A percentile compares a stretch with the other conserved stretches of the same genome.
Evolutionary conservation across 2,113 vertebrate species (phyloP).

Genomic region (Terrapene triunguis): DNA sequence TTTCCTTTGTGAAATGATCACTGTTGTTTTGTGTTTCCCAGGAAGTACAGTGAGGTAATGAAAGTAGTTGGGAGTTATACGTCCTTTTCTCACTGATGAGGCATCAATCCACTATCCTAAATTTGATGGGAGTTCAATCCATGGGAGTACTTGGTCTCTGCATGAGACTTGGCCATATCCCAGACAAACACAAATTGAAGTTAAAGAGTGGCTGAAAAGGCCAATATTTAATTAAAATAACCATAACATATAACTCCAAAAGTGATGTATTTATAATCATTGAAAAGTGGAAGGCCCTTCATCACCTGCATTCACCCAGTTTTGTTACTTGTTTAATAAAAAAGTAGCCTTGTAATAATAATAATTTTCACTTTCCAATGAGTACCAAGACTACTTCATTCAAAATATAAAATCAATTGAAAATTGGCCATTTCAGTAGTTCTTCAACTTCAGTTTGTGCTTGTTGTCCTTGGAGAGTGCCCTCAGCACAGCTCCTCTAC

Average conservation of each 20-base stretch:
- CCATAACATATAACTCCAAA: background rate
- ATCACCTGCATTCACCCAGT: background rate
- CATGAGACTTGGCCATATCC: background rate
- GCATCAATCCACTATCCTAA: background rate
- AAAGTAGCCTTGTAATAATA: background rate
- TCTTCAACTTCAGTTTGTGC: fast-evolving
- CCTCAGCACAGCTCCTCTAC: fast-evolving
- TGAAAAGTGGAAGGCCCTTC: background rate
- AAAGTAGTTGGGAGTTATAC: background rate
- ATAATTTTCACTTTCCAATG: background rate
- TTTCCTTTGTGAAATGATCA: background rate
- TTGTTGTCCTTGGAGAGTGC: fast-evolving
- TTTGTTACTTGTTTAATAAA: background rate
- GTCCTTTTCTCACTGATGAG: fast-evolving
- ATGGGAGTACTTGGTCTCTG: background rate
- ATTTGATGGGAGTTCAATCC: background rate
- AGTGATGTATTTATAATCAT: background rate
- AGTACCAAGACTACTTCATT: background rate
- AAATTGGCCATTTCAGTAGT: fast-evolving
- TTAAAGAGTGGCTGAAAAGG: background rate
- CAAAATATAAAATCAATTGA: background rate
- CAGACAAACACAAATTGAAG: background rate
- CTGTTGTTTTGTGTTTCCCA: background rate
- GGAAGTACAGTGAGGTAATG: background rate
- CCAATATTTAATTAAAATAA: conserved; percentile 27